Evolutionary conservation across 1,140 invertebrate genomes (phyloP).

Genomic region (fruit fly (Drosophila melanogaster)): Release_6_plus_ISO1_MT NT_037436.4:5350501-5351000

Average conservation of each 20-base stretch:
- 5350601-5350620: constrained; percentile 6
- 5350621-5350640: constrained; percentile 28
- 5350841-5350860: background rate
- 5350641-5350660: constrained; percentile 24
- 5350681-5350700: constrained; percentile 20
- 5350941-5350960: constrained; percentile 12
- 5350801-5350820: constrained; percentile 34
- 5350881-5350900: background rate
- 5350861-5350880: constrained; percentile 15
- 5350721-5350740: constrained; percentile 23
- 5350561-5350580: background rate
- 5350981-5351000: background rate
- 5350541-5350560: background rate
- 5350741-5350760: constrained; percentile 26
- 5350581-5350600: constrained; percentile 5
- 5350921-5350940: constrained; percentile 15
- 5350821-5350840: constrained; percentile 15
- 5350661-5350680: constrained; percentile 26
- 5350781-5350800: constrained; percentile 27
- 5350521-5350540: background rate
- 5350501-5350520: constrained; percentile 32
- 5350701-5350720: constrained; percentile 8
- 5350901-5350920: constrained; percentile 10
- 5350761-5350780: constrained; percentile 18
- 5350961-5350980: constrained; percentile 20